phyloP scores from a whole-genome alignment of 1,140 invertebrate genomes.

The Drosophila bifasciata region DNA sequence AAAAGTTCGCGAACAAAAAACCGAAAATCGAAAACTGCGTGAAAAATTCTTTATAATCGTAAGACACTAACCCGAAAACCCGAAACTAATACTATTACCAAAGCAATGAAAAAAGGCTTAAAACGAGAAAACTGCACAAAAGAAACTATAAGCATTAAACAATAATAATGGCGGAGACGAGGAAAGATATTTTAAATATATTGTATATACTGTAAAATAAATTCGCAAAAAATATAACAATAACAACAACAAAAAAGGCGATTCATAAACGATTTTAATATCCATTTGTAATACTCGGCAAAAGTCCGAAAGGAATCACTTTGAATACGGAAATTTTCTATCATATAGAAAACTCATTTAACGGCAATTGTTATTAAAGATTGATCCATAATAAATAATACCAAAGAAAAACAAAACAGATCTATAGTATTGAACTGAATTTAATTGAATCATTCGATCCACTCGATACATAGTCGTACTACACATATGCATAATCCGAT shows the following conservation, averaged over 20 bases:
- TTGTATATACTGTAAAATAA: slow-evolving; percentile 42
- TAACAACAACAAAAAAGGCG: not conserved
- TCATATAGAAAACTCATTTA: slow-evolving; percentile 53
- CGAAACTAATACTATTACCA: slow-evolving; percentile 33
- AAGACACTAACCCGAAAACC: slow-evolving; percentile 19
- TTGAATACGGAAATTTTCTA: slow-evolving; percentile 55
- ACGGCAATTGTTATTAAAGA: slow-evolving; percentile 36
- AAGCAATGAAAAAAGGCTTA: slow-evolving; percentile 67
- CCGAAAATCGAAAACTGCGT: slow-evolving; percentile 16
- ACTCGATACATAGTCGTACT: slow-evolving; percentile 29
- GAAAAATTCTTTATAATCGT: slow-evolving; percentile 19
- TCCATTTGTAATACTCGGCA: slow-evolving; percentile 39
- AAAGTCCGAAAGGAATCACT: slow-evolving; percentile 25
- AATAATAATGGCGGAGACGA: slow-evolving; percentile 15
- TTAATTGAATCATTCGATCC: slow-evolving; percentile 28
- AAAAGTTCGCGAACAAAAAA: slow-evolving; percentile 15
- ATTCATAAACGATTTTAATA: slow-evolving; percentile 60
- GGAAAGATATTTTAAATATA: slow-evolving; percentile 37
- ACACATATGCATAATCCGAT: slow-evolving; percentile 66
- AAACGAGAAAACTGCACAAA: slow-evolving; percentile 22
- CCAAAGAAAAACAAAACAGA: slow-evolving; percentile 23
- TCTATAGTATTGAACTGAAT: slow-evolving; percentile 30
- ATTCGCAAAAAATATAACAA: slow-evolving; percentile 8
- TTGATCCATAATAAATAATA: slow-evolving; percentile 46
- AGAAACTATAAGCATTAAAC: slow-evolving; percentile 12